Conservation (phyloP, 2,797 vertebrate genomes). For the Hippocampus kuda region DNA sequence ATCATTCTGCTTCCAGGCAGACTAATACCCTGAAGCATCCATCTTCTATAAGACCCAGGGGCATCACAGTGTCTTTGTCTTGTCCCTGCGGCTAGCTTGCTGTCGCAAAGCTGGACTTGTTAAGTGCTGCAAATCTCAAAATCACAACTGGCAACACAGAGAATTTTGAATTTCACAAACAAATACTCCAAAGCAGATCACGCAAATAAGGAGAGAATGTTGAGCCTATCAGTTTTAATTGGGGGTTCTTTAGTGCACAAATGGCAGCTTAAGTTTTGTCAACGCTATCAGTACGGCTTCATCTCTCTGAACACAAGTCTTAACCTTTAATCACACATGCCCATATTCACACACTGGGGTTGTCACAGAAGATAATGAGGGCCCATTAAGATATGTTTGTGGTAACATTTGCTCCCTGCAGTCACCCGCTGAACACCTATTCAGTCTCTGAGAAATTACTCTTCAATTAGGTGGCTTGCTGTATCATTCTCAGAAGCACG, state of each 20-base stretch:
- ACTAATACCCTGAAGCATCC: slow-evolving; percentile 7
- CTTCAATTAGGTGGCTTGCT: slow-evolving; percentile 40
- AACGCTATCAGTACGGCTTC: slow-evolving; percentile 38
- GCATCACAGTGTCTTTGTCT: slow-evolving; percentile 1
- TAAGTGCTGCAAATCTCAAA: neutral
- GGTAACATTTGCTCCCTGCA: slow-evolving; percentile 40
- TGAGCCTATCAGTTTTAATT: slow-evolving; percentile 6
- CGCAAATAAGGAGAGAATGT: neutral
- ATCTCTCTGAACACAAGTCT: slow-evolving; percentile 52
- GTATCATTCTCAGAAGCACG: slow-evolving; percentile 23
- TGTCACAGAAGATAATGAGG: slow-evolving; percentile 55
- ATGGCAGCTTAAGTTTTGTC: neutral
- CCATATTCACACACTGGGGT: slow-evolving; percentile 19
- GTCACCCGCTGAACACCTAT: slow-evolving; percentile 17
- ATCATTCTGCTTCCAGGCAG: neutral
- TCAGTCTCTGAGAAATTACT: slow-evolving; percentile 41
- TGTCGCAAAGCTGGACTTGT: neutral
- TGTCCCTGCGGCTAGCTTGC: neutral
- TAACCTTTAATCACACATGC: slow-evolving; percentile 59
- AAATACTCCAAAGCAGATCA: neutral
- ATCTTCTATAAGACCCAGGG: slow-evolving; percentile 4
- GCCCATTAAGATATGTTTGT: slow-evolving; percentile 51
- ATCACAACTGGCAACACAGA: neutral
- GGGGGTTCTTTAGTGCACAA: slow-evolving; percentile 1
- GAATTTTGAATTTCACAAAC: neutral